These are phyloP conservation scores for Acropternis orthonyx DNA, from an alignment of 2,797 vertebrate species.

Conservation along the genomic window DNA sequence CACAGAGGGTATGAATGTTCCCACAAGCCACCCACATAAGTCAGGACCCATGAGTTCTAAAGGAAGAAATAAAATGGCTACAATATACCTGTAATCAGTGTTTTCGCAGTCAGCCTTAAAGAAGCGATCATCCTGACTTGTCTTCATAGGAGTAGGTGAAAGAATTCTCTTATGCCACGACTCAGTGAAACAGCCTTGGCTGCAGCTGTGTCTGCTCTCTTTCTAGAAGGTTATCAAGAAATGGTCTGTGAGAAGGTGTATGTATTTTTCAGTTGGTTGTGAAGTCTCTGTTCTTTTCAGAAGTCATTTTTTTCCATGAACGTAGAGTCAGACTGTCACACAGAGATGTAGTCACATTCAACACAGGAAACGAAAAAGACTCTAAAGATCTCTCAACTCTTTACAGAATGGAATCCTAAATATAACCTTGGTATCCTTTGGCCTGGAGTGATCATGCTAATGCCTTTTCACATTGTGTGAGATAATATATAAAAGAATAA, in stretches of 20 bases:
- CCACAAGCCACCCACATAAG: not conserved
- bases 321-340: not conserved
- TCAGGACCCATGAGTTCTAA: not conserved
- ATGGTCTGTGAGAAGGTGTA: not conserved
- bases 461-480: not conserved
- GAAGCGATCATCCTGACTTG: not conserved
- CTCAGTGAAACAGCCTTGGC: not conserved
- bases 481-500: not conserved
- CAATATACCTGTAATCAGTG: not conserved
- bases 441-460: not conserved
- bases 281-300: not conserved
- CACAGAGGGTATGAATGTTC: not conserved
- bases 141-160: accelerated
- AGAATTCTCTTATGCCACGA: not conserved
- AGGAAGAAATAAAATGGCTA: not conserved
- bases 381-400: not conserved
- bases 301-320: not conserved
- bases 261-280: not conserved
- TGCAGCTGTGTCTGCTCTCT: not conserved
- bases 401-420: not conserved
- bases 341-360: not conserved
- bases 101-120: not conserved
- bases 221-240: not conserved
- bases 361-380: not conserved
- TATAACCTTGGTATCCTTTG: not conserved